phyloP scores from a whole-genome alignment of 1,140 invertebrate genomes.

The Vollenhovia emeryi region DNA sequence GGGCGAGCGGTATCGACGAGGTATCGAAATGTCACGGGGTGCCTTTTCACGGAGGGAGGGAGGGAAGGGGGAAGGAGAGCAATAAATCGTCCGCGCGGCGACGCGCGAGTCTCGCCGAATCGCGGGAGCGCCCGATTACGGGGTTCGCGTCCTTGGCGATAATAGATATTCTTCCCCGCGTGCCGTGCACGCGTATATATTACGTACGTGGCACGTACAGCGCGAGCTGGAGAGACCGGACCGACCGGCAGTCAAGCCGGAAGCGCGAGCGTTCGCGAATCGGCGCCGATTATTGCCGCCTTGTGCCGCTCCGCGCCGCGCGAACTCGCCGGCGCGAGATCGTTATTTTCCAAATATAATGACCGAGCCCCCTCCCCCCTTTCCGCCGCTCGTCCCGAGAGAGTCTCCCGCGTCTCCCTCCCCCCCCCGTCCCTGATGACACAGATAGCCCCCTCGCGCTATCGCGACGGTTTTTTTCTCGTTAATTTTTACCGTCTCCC shows the following conservation, averaged over 20 bases:
- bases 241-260: conserved; percentile 58
- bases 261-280: conserved; percentile 40
- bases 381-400: background rate
- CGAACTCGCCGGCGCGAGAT: no score
- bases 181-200: no score
- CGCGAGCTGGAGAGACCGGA: conserved; percentile 50
- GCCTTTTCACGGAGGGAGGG: background rate
- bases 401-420: background rate
- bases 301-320: no score
- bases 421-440: background rate
- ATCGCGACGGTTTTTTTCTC: background rate
- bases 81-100: background rate
- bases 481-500: background rate
- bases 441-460: conserved; percentile 20
- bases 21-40: background rate
- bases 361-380: background rate
- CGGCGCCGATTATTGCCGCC: background rate
- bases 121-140: conserved; percentile 24
- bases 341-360: conserved; percentile 17
- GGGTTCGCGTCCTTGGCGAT: conserved; percentile 58
- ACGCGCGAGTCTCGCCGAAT: conserved; percentile 45
- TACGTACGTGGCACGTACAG: background rate
- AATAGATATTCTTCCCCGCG: conserved; percentile 16
- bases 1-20: background rate
- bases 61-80: no score